Evolutionary conservation across 2,888 invertebrate genomes (phyloP).

Genomic region (Sarcophaga variegata): DNA sequence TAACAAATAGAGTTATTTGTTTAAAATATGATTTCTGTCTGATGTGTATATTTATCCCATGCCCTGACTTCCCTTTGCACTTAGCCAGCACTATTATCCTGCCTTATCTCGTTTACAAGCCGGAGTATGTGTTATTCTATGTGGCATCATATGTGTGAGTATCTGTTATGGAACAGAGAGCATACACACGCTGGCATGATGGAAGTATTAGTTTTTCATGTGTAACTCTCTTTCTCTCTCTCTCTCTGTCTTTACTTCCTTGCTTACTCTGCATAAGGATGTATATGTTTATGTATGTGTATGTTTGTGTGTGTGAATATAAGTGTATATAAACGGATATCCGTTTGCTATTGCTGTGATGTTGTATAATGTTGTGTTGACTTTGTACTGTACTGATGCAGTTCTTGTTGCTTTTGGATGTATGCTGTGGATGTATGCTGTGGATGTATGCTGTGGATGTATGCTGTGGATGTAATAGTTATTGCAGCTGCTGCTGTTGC

Average conservation of each 20-base stretch:
- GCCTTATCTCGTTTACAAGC: not conserved
- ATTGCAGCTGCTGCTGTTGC: conserved; percentile 7
- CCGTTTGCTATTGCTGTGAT: conserved; percentile 62
- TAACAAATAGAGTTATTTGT: conserved; percentile 25
- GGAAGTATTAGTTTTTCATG: too few species aligned
- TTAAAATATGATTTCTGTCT: conserved; percentile 35
- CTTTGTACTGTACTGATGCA: conserved; percentile 21
- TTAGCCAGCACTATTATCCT: not conserved
- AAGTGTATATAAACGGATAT: conserved; percentile 47
- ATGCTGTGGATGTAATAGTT: not conserved
- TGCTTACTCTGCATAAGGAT: not conserved
- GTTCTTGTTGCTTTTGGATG: conserved; percentile 4
- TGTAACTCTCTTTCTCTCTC: too few species aligned
- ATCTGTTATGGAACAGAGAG: conserved; percentile 1
- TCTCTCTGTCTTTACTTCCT: too few species aligned
- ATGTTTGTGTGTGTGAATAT: conserved; percentile 12
- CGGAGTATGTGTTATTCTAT: not conserved
- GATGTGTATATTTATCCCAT: conserved; percentile 11
- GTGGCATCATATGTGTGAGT: conserved; percentile 33
- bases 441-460: not conserved
- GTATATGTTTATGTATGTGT: not conserved
- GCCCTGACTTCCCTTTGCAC: not conserved
- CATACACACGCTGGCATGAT: not conserved
- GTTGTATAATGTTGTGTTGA: conserved; percentile 54
- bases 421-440: not conserved